Base-by-base conservation (phyloP, 2,797 vertebrate species). In the Micrastur ruficollis region DNA sequence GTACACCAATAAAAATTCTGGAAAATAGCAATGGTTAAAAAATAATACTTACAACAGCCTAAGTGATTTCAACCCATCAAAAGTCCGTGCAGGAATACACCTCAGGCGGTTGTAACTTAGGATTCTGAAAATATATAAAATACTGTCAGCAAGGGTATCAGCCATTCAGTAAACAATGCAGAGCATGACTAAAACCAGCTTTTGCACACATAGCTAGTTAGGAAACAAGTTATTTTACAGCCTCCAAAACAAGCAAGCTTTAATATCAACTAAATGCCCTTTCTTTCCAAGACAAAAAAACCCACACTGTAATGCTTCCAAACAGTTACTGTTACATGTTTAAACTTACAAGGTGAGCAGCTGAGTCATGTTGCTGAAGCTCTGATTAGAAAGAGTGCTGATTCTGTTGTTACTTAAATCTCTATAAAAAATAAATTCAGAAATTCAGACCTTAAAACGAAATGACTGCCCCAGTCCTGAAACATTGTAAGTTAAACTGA, bases 381-480 rank as follows among this genome's bases (percentile, higher is more conserved):
- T 99, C 98, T 99, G 99, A 98, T 99, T 99, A 98, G 99, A 99
- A 97, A 99, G 98, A 83, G 99, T 99, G 98, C 99, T 99, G 98
- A 99, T 99, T 98, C 99, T 98, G 99, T 99, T 99, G 99, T 99
- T 99, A 98, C 99, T 99, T 98, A 99, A 98, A 98, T 99, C 99
- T 98, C 99, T 99, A 98, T 93, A 99, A 99, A 98, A 98, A 97
- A 99, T 98, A 98, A 97, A 98, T 81, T 89, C 90, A 97, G 76
- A 98, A 96, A 97, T 66, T 81, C 90, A 96, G 68, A 85, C 50
- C 70, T 65, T 62, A 94, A 88, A 81, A 72, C 76, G 58, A 88
- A 81, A 72, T 78, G 58, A 97, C 31, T 73, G 71, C 27, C 79
- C 36, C 81, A 70, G 46, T 55, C 58, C 49, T 55, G 47, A 97